Conservation (phyloP, 2,797 vertebrate species). For the Phalanger gymnotis region DNA sequence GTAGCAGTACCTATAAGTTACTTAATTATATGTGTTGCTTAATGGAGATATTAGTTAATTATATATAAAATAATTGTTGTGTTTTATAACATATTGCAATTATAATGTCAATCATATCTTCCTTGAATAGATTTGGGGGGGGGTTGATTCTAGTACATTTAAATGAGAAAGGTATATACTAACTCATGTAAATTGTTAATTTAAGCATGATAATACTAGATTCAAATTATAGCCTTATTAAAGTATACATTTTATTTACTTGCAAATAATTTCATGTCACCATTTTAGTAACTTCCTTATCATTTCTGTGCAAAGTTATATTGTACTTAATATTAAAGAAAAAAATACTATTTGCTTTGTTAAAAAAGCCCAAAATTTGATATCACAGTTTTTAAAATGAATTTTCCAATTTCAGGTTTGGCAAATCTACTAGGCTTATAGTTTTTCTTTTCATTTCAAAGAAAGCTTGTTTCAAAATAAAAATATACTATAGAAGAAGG, state of each 20-base stretch:
- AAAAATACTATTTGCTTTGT: neutral
- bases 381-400: neutral
- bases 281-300: neutral
- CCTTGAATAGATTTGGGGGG: conserved; percentile 53
- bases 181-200: conserved; percentile 12
- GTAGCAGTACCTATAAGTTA: conserved; percentile 72
- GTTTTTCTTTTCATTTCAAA: neutral
- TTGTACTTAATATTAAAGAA: conserved; percentile 23
- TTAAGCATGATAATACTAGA: neutral
- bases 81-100: conserved; percentile 70
- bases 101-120: conserved; percentile 60
- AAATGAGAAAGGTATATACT: neutral
- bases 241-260: neutral
- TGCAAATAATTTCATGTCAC: neutral
- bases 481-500: conserved; percentile 54
- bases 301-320: neutral
- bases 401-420: neutral
- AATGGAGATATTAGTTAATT: conserved; percentile 82
- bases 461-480: conserved; percentile 4
- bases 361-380: conserved; percentile 16
- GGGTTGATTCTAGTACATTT: conserved; percentile 47
- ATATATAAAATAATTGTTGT: conserved; percentile 80
- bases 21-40: conserved; percentile 80
- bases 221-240: neutral
- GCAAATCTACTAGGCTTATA: neutral